These are phyloP conservation scores for Hydrocynus forskahlii DNA, from an alignment of 2,797 vertebrate species.

Conservation along the genomic window DNA sequence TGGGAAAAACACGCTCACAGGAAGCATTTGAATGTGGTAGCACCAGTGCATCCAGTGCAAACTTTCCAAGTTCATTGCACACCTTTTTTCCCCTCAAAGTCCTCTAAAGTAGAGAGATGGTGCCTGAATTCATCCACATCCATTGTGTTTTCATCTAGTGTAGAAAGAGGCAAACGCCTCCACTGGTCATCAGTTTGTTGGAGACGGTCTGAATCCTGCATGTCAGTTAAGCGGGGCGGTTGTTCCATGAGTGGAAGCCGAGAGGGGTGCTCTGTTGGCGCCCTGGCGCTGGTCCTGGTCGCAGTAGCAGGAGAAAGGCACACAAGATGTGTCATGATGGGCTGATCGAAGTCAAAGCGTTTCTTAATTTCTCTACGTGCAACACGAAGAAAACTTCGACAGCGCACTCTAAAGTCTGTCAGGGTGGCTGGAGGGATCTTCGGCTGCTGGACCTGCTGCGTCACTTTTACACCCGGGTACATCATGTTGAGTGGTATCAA, in stretches of 20 bases:
- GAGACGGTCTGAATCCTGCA: constrained; percentile 14
- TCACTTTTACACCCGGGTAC: constrained; percentile 45
- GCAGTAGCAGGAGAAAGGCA: constrained; percentile 33
- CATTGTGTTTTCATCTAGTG: constrained; percentile 23
- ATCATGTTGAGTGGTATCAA: constrained; percentile 19
- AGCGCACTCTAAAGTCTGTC: constrained; percentile 26
- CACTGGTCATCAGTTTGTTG: constrained; percentile 44
- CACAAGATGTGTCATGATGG: constrained; percentile 4
- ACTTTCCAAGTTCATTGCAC: constrained; percentile 32
- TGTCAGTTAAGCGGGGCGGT: constrained; percentile 25
- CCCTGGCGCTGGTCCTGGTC: constrained; percentile 9
- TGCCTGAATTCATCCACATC: constrained; percentile 41
- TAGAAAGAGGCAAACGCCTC: constrained; percentile 28
- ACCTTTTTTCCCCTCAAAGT: constrained; percentile 11
- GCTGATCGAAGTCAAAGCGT: constrained; percentile 21
- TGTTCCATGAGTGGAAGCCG: constrained; percentile 30
- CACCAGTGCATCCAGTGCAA: constrained; percentile 8
- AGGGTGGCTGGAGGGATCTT: constrained; percentile 18
- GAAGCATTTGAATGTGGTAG: constrained; percentile 34
- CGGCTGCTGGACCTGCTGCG: constrained; percentile 36
- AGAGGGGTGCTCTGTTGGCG: constrained; percentile 35
- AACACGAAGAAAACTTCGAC: constrained; percentile 31
- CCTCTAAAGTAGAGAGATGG: constrained; percentile 26
- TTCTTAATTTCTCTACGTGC: constrained; percentile 34
- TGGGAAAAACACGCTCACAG: constrained; percentile 25